A percentile compares a stretch with the other conserved stretches of the same genome.
phyloP scores from a whole-genome alignment of 1,140 invertebrate genomes.

The Drosophila tropicalis region DNA sequence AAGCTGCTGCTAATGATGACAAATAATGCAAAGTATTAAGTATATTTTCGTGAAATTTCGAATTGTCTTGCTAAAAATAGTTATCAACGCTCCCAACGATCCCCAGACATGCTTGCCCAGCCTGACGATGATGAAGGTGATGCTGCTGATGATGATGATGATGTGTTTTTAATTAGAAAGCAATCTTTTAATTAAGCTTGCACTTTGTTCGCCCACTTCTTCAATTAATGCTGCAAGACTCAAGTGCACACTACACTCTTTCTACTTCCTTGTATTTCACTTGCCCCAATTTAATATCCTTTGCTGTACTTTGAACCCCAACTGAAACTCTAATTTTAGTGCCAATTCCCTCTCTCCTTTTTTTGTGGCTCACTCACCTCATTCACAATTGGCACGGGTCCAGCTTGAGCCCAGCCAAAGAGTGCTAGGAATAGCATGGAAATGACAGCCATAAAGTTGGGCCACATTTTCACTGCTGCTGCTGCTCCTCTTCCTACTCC shows the following conservation, averaged over 20 bases:
- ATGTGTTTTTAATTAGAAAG: constrained; percentile 42
- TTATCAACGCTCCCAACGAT: constrained; percentile 43
- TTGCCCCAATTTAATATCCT: constrained; percentile 57
- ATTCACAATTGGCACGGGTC: constrained; percentile 82
- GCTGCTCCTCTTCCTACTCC: constrained; percentile 34
- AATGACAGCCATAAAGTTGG: constrained; percentile 70
- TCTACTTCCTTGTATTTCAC: constrained; percentile 30
- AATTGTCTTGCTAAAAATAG: constrained; percentile 37
- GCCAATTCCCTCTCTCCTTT: background rate
- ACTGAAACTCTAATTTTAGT: background rate
- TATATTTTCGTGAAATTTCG: constrained; percentile 22
- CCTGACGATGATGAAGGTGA: constrained; percentile 14
- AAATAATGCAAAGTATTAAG: constrained; percentile 10
- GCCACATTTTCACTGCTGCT: constrained; percentile 61
- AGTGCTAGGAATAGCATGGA: constrained; percentile 63
- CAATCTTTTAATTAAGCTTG: constrained; percentile 60
- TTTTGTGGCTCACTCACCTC: constrained; percentile 63
- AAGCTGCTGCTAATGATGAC: constrained; percentile 21
- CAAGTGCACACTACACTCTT: constrained; percentile 17
- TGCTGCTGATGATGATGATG: background rate
- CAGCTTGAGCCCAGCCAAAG: constrained; percentile 70
- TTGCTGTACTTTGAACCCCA: constrained; percentile 33
- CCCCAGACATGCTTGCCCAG: constrained; percentile 21
- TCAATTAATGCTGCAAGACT: constrained; percentile 34
- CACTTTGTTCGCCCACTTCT: constrained; percentile 47